These are phyloP conservation scores for Syrphus vitripennis DNA, from an alignment of 2,888 invertebrate genomes.

Conservation along the genomic window DNA sequence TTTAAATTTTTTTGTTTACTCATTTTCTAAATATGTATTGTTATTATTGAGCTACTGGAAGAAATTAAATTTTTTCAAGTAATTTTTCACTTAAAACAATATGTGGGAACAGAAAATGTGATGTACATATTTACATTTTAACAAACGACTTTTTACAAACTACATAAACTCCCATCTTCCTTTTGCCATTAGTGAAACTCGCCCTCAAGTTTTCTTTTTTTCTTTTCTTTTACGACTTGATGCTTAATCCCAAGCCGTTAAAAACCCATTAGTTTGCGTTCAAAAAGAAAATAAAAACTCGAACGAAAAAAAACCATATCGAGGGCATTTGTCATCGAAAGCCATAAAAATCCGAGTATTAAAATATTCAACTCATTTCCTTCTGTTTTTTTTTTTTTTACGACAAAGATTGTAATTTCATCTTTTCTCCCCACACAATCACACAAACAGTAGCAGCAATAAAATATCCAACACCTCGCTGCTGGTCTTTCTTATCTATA, in stretches of 20 bases:
- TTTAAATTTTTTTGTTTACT: no score
- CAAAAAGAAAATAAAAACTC: not conserved
- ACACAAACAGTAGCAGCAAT: conserved; percentile 12
- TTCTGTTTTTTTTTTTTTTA: conserved; percentile 21
- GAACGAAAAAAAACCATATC: conserved; percentile 23
- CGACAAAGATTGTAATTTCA: conserved; percentile 11
- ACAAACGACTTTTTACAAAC: not conserved
- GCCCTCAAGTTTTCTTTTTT: not conserved
- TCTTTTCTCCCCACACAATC: not conserved
- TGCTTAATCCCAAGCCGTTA: conserved; percentile 35
- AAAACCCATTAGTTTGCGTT: conserved; percentile 42
- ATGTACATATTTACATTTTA: not conserved
- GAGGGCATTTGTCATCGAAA: conserved; percentile 43
- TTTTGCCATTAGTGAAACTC: not conserved
- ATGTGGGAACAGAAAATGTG: not conserved
- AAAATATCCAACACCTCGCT: not conserved
- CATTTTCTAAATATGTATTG: no score
- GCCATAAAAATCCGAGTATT: conserved; percentile 51
- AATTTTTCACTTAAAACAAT: not conserved
- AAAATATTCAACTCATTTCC: conserved; percentile 50
- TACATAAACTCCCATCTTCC: not conserved
- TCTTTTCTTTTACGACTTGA: not conserved
- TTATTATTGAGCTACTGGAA: no score
- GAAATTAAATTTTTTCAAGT: not conserved
- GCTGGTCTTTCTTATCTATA: no score